Evolutionary conservation across 2,888 invertebrate genomes (phyloP).

Genomic region (Villa cingulata): DNA sequence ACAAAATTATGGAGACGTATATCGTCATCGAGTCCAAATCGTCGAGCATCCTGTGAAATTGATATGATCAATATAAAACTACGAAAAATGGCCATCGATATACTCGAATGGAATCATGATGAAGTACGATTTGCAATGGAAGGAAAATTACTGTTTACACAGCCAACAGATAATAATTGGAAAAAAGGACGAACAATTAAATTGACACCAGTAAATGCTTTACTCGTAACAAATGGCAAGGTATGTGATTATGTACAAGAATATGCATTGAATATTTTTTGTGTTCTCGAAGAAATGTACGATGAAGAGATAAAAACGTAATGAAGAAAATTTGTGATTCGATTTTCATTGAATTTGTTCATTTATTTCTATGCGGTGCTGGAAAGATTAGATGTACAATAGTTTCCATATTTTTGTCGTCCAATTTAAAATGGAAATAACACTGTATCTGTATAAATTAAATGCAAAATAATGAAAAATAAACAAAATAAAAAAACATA

Average conservation of each 20-base stretch:
- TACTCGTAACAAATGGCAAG: conserved; percentile 85
- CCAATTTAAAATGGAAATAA: too few species aligned
- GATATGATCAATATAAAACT: conserved; percentile 82
- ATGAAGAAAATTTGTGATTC: too few species aligned
- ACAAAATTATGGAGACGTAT: conserved; percentile 83
- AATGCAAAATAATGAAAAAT: too few species aligned
- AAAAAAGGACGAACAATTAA: conserved; percentile 78
- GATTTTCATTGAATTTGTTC: too few species aligned
- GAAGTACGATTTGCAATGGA: conserved; percentile 84
- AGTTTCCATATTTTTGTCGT: too few species aligned
- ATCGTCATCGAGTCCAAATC: conserved; percentile 53
- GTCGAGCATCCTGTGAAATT: conserved; percentile 65
- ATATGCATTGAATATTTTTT: too few species aligned
- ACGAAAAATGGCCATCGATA: conserved; percentile 85
- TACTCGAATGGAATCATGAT: conserved; percentile 87
- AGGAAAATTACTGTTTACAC: conserved; percentile 74
- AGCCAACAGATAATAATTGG: conserved; percentile 85
- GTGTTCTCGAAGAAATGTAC: too few species aligned
- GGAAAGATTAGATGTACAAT: too few species aligned
- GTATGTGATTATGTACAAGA: conserved; percentile 40
- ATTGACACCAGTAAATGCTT: conserved; percentile 73
- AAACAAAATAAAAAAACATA: too few species aligned
- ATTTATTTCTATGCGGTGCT: too few species aligned
- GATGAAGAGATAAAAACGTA: too few species aligned
- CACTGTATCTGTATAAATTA: too few species aligned